Percentiles rank a stretch among this genome's conserved stretches.
Conservation (phyloP, 1,140 invertebrate genomes). For the Tenebrio molitor region DNA sequence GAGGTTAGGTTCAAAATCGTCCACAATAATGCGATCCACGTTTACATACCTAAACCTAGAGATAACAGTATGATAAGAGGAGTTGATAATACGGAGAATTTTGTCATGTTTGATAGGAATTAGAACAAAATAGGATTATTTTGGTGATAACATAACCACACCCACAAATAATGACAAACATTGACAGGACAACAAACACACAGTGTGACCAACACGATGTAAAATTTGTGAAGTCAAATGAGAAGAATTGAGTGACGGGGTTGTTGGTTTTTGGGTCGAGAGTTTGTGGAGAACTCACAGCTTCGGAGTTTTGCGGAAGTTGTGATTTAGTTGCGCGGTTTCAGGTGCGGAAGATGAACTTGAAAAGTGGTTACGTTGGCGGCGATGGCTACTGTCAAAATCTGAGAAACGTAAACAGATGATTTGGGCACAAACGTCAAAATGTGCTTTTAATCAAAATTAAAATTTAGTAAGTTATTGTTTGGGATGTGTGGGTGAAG, state of each 20-base stretch:
- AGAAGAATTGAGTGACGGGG: too few relatives aligned
- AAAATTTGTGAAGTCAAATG: neutral
- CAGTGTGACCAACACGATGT: neutral
- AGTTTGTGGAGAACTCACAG: too few relatives aligned
- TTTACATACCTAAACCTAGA: conserved; percentile 1
- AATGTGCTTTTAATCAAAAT: neutral
- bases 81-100: neutral
- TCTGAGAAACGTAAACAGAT: neutral
- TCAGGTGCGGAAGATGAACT: too few relatives aligned
- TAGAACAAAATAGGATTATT: conserved; percentile 23
- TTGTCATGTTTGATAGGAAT: conserved; percentile 19
- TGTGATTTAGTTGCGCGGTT: too few relatives aligned
- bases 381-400: neutral
- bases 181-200: conserved; percentile 2
- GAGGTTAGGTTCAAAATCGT: conserved; percentile 15
- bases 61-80: conserved; percentile 14
- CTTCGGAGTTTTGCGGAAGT: too few relatives aligned
- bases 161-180: conserved; percentile 5
- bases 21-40: neutral
- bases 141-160: conserved; percentile 42
- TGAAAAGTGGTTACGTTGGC: neutral
- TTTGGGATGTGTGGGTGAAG: neutral
- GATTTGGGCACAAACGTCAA: neutral
- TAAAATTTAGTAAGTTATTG: neutral
- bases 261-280: too few relatives aligned